Base-by-base conservation (phyloP, 2,113 vertebrate genomes). In the Prunella himalayana region DNA sequence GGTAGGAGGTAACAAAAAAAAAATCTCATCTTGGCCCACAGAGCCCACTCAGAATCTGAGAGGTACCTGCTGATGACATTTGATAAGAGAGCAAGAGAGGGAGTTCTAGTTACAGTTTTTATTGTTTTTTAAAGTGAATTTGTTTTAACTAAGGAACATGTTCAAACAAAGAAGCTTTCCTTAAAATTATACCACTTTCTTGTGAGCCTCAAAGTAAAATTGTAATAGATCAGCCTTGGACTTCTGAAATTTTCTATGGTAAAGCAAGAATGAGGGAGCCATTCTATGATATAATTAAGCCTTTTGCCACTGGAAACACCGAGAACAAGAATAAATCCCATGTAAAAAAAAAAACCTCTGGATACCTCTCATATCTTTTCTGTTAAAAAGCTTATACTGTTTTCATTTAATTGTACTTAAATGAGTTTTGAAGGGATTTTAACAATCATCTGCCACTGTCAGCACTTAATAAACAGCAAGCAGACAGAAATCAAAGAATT, bases 341-440 rank as follows among this genome's bases (percentile, higher is more conserved):
- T 11, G 31, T 49, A 3, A 37, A 53, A 69, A 80, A 76, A 68
- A 49, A 45, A 11, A 45, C 14, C 7, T 79, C 50, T 80, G 37
- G 4, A 19, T 88, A 69, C n/a, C 31, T 87, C 33, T 88, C 22
- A 21, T 82, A 82, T 63, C 5, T 84, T 80, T 75, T 47, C 60
- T 44, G 4, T 81, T 88, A 20, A 88, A 56, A 92, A 71, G 7
- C 25, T 76, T 80, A 31, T n/a, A 31, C 27, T 79, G 9, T 87
- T 95, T 91, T 90, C 64, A 82, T 25, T 92, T 90, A 61, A 54
- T 7, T 87, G 25, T 60, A 72, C 39, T 91, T 80, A 57, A 91
- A 69, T 79, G 65, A 65, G 13, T 94, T 92, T 89, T 91, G 25
- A 87, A 84, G 41, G 64, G 42, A 71, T 85, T 90, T 91, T 92